Evolutionary conservation across 2,888 invertebrate genomes (phyloP).

Genomic region (Scaptomyza caliginosa): DNA sequence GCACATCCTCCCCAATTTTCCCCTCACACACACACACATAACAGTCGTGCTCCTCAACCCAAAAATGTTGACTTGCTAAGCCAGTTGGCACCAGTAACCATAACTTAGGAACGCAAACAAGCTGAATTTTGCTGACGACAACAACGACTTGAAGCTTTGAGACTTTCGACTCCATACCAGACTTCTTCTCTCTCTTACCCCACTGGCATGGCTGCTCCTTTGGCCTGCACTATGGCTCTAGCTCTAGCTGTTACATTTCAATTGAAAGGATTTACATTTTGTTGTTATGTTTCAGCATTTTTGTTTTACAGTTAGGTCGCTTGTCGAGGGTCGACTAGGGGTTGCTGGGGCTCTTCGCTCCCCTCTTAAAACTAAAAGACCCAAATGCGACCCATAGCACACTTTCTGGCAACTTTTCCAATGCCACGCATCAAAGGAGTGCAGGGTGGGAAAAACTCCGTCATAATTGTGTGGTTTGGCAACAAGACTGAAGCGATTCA

Average conservation of each 20-base stretch:
- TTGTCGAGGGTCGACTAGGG: conserved; percentile 47
- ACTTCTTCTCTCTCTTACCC: background rate
- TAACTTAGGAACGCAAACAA: conserved; percentile 76
- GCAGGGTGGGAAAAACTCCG: background rate
- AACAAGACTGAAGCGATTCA: conserved; percentile 7
- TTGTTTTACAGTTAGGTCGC: conserved; percentile 68
- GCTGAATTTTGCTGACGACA: conserved; percentile 69
- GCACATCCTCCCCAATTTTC: background rate
- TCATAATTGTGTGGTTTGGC: conserved; percentile 68
- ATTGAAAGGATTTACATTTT: conserved; percentile 79
- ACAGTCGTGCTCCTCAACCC: background rate
- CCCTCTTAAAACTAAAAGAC: no score
- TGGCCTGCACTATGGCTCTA: conserved; percentile 33
- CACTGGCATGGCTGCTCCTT: conserved; percentile 20
- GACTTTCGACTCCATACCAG: background rate
- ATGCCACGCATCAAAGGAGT: conserved; percentile 40
- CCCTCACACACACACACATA: background rate
- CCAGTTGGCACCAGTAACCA: conserved; percentile 77
- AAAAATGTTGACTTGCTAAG: conserved; percentile 67
- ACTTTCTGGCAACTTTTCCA: conserved; percentile 33
- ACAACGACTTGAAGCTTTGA: conserved; percentile 34
- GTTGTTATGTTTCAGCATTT: conserved; percentile 74
- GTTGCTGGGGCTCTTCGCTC: no score
- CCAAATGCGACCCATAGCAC: conserved; percentile 14
- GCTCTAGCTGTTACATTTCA: conserved; percentile 69